Evolutionary conservation across 2,888 invertebrate species (phyloP).

Genomic region (Athalia cordata): DNA sequence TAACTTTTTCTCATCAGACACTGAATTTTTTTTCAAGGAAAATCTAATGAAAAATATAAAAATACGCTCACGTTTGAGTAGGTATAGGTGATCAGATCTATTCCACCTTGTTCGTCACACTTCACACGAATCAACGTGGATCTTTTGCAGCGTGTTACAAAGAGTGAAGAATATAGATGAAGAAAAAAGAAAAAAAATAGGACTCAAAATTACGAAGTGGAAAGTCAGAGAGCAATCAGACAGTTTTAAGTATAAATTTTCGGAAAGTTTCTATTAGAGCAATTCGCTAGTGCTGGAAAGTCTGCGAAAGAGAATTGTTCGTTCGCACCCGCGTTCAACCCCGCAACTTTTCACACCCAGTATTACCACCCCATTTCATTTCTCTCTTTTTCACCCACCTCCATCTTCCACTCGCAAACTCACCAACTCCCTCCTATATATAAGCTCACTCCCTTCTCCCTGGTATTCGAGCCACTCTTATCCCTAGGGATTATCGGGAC

Average conservation of each 20-base stretch:
- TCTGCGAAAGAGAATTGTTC: conserved; percentile 44
- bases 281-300: conserved; percentile 52
- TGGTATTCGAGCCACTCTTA: conserved; percentile 48
- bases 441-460: conserved; percentile 10
- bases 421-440: neutral
- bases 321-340: too few species aligned
- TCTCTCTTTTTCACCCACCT: conserved; percentile 56
- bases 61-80: too few species aligned
- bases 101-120: too few species aligned
- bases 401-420: conserved; percentile 28
- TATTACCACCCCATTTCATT: conserved; percentile 44
- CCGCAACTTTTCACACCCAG: neutral
- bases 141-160: too few species aligned
- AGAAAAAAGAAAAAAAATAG: too few species aligned
- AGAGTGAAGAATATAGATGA: too few species aligned
- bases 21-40: too few species aligned
- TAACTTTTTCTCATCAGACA: too few species aligned
- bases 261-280: conserved; percentile 54
- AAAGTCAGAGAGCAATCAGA: conserved; percentile 22
- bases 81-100: too few species aligned
- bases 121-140: too few species aligned
- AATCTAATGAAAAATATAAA: too few species aligned
- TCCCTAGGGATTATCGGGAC: conserved; percentile 56
- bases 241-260: conserved; percentile 42
- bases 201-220: neutral